Evolutionary conservation across 2,797 vertebrate genomes (phyloP), one percentile per base, ranked within the genome.

Genomic region (Eospalax fontanierii): DNA sequence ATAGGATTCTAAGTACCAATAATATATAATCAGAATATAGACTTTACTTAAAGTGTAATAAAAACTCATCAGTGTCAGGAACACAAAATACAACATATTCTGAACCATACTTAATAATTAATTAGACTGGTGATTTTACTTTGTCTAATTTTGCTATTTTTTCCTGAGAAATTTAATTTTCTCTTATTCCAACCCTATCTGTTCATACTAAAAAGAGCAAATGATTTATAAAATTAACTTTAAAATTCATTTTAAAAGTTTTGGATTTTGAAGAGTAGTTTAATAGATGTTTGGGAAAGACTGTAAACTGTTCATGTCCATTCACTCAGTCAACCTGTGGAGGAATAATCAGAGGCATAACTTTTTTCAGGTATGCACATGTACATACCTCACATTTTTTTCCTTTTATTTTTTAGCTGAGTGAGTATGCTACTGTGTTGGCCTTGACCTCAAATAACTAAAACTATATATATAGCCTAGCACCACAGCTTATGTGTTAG

Each of bases 161-260:
- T 96, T 95, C 85, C 63, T 74, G 73, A 63, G 68, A 83, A 73
- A 82, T 50, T 50, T 92, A 76, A 65, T n/a, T n/a, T 79, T 40
- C 71, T 89, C 50, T 57, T 91, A 63, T 86, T 89, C 76, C 95
- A 19, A 89, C 26, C 10, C 33, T 21, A 30, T 61, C 43, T 87
- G 46, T 4, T 81, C 76, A 26, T n/a, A 65, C 22, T 85, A 89
- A 92, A 95, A 76, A 40, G 50, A 78, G 63, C n/a, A 82, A 61
- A 74, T 68, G 38, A 75, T 50, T 83, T 11, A 28, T 89, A n/a
- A n/a, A n/a, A n/a, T n/a, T n/a, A n/a, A 68, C 93, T 89, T 68
- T 81, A 50, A 57, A 95, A 46, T 89, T 83, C 43, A 80, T 87
- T 57, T 74, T 46, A 88, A 92, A 94, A 30, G 30, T 81, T 21